Evolutionary conservation across 1,140 invertebrate genomes (phyloP), one percentile per base, ranked within the genome.

Genomic region (Hyphantria cunea): DNA sequence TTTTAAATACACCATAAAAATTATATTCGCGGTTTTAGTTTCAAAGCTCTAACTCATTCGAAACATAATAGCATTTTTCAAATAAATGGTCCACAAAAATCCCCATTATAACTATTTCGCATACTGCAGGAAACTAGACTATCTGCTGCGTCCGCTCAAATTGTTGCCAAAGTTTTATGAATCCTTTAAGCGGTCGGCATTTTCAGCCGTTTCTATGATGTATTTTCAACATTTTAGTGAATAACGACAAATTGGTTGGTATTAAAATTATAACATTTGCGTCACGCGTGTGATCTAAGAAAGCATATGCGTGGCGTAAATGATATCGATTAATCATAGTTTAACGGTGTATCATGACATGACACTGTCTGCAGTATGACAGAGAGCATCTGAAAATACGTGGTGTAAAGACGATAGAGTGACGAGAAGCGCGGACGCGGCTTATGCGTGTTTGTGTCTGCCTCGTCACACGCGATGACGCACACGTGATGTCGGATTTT

Each of bases 1-100:
- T 78, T 84, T 84, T 80, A 83, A 86, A 89, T 84, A 83, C 81
- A 76, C 74, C 74, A 80, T 79, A 79, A 84, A 66, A 81, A 86
- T 86, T 60, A 78, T 72, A 62, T 61, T 66, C 31, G 56, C 64
- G 58, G 56, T 53, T 76, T 76, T 68, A 53, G 68, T 80, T 80
- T 78, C 73, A 76, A 78, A 82, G 74, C 67, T 67, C 60, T 74
- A 49, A 69, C 64, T 59, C 62, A 45, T 69, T 65, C 64, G 51
- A 67, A 72, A 64, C 52, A 49, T 50, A 68, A 68, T 66, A 70
- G 70, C 69, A 78, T 81, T 75, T 79, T 65, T 84, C 66, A 79
- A 80, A 66, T 73, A 72, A 73, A 77, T 76, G 72, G 70, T 73
- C 74, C 74, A 59, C 59, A 61, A 55, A 64, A 49, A 47, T 37